Conservation (phyloP, 2,888 invertebrate species). For the Melangyna quadrimaculata region DNA sequence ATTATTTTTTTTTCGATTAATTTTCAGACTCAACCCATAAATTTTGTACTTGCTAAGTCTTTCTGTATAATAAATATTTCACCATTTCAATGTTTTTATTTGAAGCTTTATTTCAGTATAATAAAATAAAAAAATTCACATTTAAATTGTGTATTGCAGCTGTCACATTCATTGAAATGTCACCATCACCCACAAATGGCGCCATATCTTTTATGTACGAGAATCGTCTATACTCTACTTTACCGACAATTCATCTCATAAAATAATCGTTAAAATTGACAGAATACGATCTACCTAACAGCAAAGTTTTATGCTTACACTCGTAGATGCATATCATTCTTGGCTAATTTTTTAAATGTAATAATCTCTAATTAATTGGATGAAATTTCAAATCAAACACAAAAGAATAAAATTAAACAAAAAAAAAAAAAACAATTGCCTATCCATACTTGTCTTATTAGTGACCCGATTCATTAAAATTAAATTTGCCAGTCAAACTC, state of each 20-base stretch:
- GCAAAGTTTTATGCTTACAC: neutral
- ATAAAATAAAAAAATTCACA: conserved; percentile 4
- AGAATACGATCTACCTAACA: neutral
- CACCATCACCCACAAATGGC: conserved; percentile 13
- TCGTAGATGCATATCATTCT: neutral
- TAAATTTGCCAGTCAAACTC: conserved; percentile 58
- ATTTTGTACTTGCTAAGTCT: neutral
- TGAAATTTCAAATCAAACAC: neutral
- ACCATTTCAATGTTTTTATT: conserved; percentile 3
- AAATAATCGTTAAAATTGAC: conserved; percentile 27
- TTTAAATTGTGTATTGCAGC: neutral
- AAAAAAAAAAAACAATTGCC: conserved; percentile 17
- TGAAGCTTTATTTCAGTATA: conserved; percentile 7
- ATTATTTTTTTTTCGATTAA: neutral
- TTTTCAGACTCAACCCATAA: neutral
- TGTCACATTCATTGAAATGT: conserved; percentile 17
- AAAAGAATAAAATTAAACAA: neutral
- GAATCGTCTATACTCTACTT: neutral
- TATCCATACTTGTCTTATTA: conserved; percentile 51
- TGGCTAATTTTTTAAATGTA: conserved; percentile 4
- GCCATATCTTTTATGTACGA: neutral
- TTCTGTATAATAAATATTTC: conserved; percentile 12
- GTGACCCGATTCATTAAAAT: conserved; percentile 62
- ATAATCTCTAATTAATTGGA: conserved; percentile 43
- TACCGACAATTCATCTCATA: conserved; percentile 13